Conservation (phyloP, 2,888 invertebrate species). For the Drosophila anceps region DNA sequence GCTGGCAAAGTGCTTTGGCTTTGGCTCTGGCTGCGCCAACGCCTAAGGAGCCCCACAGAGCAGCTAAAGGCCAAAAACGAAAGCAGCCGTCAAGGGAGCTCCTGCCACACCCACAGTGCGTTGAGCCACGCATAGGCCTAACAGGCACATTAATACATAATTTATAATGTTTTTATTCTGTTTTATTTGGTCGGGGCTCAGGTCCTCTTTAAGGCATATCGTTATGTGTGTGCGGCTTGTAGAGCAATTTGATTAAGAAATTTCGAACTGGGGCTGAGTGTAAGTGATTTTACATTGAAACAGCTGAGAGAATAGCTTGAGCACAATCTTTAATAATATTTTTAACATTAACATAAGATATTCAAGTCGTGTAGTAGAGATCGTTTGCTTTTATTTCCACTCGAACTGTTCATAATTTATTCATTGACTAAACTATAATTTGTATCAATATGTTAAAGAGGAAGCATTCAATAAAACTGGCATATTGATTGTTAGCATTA, state of each 20-base stretch:
- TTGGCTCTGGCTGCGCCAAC: constrained; percentile 48
- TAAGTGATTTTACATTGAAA: constrained; percentile 40
- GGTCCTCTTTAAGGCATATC: constrained; percentile 22
- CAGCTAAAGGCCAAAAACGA: constrained; percentile 40
- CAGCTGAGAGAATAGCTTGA: constrained; percentile 10
- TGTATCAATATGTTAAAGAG: not conserved
- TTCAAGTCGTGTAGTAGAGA: not conserved
- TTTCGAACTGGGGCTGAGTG: constrained; percentile 29
- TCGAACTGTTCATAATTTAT: not conserved
- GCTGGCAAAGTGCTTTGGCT: constrained; percentile 71
- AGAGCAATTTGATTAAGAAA: constrained; percentile 60
- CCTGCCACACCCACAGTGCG: constrained; percentile 35
- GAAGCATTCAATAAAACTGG: not conserved
- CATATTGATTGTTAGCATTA: constrained; percentile 22
- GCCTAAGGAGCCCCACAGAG: constrained; percentile 29
- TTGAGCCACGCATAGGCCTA: constrained; percentile 53
- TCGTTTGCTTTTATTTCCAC: not conserved
- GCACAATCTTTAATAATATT: constrained; percentile 1
- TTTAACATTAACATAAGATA: not conserved
- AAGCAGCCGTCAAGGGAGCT: constrained; percentile 33
- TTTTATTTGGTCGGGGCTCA: constrained; percentile 47
- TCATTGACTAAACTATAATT: not conserved
- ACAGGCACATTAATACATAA: constrained; percentile 82
- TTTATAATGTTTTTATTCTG: constrained; percentile 78
- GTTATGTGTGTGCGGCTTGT: constrained; percentile 17